Evolutionary conservation across 2,797 vertebrate genomes (phyloP).

Genomic region (Aselliscus stoliczkanus): DNA sequence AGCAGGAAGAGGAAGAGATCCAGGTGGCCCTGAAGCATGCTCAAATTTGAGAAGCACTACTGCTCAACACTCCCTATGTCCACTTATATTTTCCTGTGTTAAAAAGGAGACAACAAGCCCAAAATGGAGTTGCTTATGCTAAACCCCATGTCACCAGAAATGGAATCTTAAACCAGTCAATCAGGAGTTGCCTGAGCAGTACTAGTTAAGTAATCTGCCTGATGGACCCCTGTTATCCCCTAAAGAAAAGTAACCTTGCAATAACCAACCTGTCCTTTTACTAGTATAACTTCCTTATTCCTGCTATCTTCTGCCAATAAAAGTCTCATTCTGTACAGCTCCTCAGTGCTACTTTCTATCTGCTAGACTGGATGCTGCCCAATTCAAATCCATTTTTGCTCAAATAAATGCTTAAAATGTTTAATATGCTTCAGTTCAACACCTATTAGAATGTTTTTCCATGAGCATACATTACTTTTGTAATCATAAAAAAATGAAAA

Average conservation of each 20-base stretch:
- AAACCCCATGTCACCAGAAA: neutral
- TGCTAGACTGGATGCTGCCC: neutral
- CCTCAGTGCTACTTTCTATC: neutral
- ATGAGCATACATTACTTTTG: neutral
- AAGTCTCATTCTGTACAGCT: neutral
- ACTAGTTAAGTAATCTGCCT: neutral
- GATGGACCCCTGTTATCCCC: neutral
- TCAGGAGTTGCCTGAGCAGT: neutral
- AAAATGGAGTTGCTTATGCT: neutral
- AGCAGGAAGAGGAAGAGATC: neutral
- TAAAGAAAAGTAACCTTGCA: neutral
- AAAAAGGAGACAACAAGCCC: neutral
- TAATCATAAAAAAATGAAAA: neutral
- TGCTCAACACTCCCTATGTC: neutral
- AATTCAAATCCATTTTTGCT: neutral
- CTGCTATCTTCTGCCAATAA: neutral
- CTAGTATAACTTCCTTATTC: neutral
- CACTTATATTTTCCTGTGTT: neutral
- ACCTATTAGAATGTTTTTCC: neutral
- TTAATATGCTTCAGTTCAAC: neutral
- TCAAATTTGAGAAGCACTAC: neutral
- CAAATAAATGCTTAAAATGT: neutral
- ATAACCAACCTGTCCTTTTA: neutral
- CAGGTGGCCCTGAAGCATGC: neutral
- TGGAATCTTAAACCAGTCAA: neutral